Base-by-base conservation (phyloP, 2,888 invertebrate genomes). In the Micoletzkya japonica region DNA sequence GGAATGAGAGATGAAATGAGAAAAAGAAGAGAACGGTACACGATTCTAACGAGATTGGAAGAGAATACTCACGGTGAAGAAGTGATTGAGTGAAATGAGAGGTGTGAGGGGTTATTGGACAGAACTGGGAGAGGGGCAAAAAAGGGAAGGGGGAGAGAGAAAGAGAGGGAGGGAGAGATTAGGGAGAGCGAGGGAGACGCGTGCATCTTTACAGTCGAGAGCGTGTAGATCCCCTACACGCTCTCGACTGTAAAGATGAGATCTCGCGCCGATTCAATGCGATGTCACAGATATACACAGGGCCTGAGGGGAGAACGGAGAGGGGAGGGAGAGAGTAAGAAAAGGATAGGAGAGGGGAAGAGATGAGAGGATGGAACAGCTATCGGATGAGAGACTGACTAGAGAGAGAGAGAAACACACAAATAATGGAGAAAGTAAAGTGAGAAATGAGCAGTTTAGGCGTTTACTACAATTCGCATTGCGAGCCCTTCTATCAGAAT, bases 251-350 rank as follows among this genome's bases (percentile, higher is more conserved):
- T 39, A 10, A 39, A 17, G 17, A 39, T 39, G 39, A 39, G 39
- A 39, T 39, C 17, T 39, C 39, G 39, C 7, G 39, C 39, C 39
- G 39, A 39, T 10, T 39, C 17, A 17, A 10, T 7, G 6, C 39
- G 39, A 39, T 39, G 39, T 39, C 17, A 10, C 39, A 10, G 17
- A 59, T 59, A 37, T 37, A 59, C n/a, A n/a, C n/a, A n/a, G n/a
- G n/a, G n/a, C n/a, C n/a, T n/a, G n/a, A n/a, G 36, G 37, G 7
- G 58, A 37, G 58, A 59, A 37, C 14, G n/a, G 58, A 59, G 37
- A 28, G 14, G 56, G 56, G 4, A 39, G 17, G 17, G 39, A 17
- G 39, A 39, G 17, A 39, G 39, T 7, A 17, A 10, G 24, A 24
- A 57, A 57, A 17, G 30, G 39, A 14, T 14, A 14, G 44, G 44